Evolutionary conservation across 1,140 invertebrate species (phyloP).

Genomic region (Steinernema khuongi): DNA sequence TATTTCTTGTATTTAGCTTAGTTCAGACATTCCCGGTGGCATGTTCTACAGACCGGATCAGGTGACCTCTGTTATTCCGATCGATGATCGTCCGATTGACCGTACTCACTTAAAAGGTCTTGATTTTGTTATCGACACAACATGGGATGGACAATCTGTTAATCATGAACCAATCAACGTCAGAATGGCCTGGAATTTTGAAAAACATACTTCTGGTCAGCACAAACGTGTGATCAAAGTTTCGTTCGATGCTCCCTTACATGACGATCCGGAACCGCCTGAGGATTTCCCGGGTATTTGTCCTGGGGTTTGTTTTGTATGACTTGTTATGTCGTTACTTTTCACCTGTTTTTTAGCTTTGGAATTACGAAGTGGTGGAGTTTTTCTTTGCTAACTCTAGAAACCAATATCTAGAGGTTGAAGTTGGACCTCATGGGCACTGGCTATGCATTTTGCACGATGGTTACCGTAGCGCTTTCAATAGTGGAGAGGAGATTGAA

Average conservation of each 20-base stretch:
- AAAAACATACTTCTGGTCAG: conserved; percentile 42
- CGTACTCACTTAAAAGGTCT: conserved; percentile 29
- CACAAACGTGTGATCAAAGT: conserved; percentile 54
- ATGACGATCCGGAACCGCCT: conserved; percentile 56
- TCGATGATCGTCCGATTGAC: background rate
- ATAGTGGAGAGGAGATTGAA: conserved; percentile 53
- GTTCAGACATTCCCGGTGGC: no score
- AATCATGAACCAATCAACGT: conserved; percentile 53
- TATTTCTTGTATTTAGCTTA: no score
- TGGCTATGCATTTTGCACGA: conserved; percentile 54
- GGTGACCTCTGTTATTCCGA: background rate
- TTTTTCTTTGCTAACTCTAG: conserved; percentile 56
- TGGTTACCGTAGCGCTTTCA: conserved; percentile 49
- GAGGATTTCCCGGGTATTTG: conserved; percentile 48
- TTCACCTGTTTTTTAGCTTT: conserved; percentile 40
- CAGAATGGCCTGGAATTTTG: conserved; percentile 52
- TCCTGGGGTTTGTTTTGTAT: conserved; percentile 37
- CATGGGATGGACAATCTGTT: conserved; percentile 51
- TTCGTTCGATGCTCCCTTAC: conserved; percentile 48
- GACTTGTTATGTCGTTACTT: background rate
- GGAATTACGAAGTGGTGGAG: conserved; percentile 56
- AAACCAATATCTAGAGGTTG: conserved; percentile 55
- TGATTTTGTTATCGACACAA: conserved; percentile 45
- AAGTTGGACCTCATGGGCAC: conserved; percentile 55
- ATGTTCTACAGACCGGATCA: background rate